phyloP scores from a whole-genome alignment of 2,113 vertebrate species.

The Tor tambroides region DNA sequence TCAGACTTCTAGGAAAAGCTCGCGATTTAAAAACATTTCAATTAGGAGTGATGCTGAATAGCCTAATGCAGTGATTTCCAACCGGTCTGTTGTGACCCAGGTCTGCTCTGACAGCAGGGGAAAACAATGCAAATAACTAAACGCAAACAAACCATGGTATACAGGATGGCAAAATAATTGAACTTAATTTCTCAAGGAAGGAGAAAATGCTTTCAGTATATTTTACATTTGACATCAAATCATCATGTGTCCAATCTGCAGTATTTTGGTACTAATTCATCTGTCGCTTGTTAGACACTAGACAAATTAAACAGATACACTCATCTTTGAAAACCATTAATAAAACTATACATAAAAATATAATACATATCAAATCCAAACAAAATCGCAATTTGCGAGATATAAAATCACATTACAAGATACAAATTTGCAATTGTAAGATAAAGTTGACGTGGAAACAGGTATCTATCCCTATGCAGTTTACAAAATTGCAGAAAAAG shows the following conservation, averaged over 20 bases:
- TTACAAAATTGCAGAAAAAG: no score
- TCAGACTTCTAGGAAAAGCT: constrained; percentile 68
- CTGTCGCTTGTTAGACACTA: neutral
- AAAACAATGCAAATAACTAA: neutral
- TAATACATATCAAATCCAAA: no score
- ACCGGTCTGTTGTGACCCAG: neutral
- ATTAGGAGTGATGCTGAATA: constrained; percentile 76
- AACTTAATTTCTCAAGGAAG: neutral
- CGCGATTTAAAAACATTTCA: constrained; percentile 78
- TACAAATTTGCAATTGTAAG: no score
- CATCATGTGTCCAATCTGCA: neutral
- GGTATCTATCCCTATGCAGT: no score
- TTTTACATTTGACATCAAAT: neutral
- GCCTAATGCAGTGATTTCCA: constrained; percentile 50
- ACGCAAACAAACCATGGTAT: neutral
- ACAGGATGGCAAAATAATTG: no score
- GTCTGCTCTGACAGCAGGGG: neutral
- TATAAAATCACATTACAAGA: no score
- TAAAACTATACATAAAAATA: neutral
- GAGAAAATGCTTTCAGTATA: neutral
- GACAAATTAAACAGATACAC: neutral
- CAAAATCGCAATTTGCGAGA: no score
- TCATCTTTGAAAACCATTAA: neutral
- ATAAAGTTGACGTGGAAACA: no score
- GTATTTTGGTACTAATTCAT: neutral